Evolutionary conservation across 2,113 vertebrate genomes (phyloP).

Genomic region (Hippolais icterina): DNA sequence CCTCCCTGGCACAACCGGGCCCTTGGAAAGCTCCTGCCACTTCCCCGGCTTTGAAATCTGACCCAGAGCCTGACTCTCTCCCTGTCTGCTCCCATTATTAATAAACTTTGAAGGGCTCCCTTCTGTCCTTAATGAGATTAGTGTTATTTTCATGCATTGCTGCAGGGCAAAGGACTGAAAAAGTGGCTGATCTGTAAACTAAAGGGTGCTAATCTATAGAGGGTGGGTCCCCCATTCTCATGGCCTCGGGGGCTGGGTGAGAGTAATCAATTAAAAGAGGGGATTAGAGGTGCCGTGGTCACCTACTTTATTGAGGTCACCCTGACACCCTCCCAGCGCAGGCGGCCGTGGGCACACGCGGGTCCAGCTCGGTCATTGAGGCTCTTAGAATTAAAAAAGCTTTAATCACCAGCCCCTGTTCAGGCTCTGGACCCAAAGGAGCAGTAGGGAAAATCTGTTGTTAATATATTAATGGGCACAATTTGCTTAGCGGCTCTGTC

Average conservation of each 20-base stretch:
- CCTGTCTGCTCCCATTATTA: conserved; percentile 70
- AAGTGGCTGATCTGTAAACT: conserved; percentile 68
- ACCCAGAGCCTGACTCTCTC: conserved; percentile 51
- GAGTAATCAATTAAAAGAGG: conserved; percentile 67
- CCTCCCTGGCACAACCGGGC: conserved; percentile 9
- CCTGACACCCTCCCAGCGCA: conserved; percentile 6
- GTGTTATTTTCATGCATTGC: conserved; percentile 71
- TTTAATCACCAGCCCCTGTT: conserved; percentile 9
- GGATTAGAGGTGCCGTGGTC: conserved; percentile 66
- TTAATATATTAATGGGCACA: conserved; percentile 44
- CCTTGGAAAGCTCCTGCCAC: conserved; percentile 26
- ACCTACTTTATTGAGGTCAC: conserved; percentile 45
- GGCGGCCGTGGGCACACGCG: neutral
- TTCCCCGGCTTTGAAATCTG: conserved; percentile 66
- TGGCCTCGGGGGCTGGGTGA: conserved; percentile 47
- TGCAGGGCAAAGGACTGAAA: conserved; percentile 57
- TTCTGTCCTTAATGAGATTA: conserved; percentile 76
- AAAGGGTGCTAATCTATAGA: conserved; percentile 73
- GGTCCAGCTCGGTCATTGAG: neutral
- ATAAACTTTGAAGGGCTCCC: conserved; percentile 71
- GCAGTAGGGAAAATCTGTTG: conserved; percentile 21
- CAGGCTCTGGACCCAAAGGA: conserved; percentile 7
- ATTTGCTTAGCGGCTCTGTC: conserved; percentile 38
- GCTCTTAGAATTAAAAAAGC: neutral
- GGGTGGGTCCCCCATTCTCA: conserved; percentile 53